A percentile compares a stretch with the other conserved stretches of the same genome.
Evolutionary conservation across 2,888 invertebrate genomes (phyloP).

Genomic region (Leucophenga maculata): DNA sequence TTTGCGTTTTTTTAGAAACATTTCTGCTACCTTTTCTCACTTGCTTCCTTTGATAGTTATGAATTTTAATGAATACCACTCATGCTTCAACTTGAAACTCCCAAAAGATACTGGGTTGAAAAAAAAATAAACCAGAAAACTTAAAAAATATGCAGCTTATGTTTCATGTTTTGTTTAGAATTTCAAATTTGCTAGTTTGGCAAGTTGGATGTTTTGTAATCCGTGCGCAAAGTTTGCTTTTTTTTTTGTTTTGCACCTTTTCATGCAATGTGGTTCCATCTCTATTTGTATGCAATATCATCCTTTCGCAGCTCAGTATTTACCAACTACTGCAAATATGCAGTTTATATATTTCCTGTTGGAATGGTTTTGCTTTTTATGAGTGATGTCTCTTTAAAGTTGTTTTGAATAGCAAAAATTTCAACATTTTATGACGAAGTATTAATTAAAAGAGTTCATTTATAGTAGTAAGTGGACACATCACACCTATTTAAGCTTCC

Average conservation of each 20-base stretch:
- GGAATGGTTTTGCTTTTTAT: no score
- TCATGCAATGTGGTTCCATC: no score
- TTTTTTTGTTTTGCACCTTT: not conserved
- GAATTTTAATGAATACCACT: conserved; percentile 59
- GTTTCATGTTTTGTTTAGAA: conserved; percentile 45
- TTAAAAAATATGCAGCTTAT: conserved; percentile 39
- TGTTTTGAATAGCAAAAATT: no score
- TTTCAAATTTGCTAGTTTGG: not conserved
- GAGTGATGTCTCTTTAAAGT: no score
- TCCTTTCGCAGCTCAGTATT: no score
- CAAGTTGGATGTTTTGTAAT: not conserved
- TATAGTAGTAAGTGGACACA: no score
- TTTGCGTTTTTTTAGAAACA: conserved; percentile 23
- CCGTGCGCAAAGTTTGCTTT: not conserved
- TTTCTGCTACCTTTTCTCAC: conserved; percentile 9
- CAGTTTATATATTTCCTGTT: no score
- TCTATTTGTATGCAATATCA: no score
- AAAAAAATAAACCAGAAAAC: conserved; percentile 52
- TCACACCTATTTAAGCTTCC: no score
- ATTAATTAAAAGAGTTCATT: no score
- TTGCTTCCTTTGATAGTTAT: conserved; percentile 40
- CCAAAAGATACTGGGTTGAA: conserved; percentile 34
- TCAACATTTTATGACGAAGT: no score
- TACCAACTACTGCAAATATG: no score
- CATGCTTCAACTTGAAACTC: not conserved